phyloP scores from a whole-genome alignment of 2,113 vertebrate genomes.

The Indicator maculatus region DNA sequence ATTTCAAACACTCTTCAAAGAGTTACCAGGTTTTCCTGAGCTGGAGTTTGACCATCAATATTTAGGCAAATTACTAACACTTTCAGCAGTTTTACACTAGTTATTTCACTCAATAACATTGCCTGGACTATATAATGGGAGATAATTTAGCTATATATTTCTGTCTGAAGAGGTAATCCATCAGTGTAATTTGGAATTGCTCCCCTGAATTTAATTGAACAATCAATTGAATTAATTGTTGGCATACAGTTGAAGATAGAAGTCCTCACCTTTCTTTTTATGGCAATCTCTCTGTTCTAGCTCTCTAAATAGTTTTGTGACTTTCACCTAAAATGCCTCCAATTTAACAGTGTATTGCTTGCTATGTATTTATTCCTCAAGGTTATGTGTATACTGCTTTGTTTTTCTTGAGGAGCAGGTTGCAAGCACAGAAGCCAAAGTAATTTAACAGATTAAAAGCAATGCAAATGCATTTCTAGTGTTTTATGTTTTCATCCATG shows the following conservation, averaged over 20 bases:
- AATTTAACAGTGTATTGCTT: not conserved
- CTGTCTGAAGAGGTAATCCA: not conserved
- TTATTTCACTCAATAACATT: not conserved
- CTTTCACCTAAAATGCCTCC: not conserved
- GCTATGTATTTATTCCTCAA: not conserved
- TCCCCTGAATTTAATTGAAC: slow-evolving; percentile 8
- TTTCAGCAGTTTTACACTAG: not conserved
- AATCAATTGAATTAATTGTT: not conserved
- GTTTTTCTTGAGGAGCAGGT: not conserved
- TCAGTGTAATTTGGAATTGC: not conserved
- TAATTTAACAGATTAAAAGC: not conserved
- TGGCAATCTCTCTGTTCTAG: not conserved
- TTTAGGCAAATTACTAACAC: not conserved
- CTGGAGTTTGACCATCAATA: not conserved
- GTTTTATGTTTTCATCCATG: not conserved
- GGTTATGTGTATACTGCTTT: not conserved
- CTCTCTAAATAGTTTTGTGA: not conserved
- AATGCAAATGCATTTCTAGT: not conserved
- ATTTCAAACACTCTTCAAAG: not conserved
- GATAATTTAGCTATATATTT: not conserved
- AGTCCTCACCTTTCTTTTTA: not conserved
- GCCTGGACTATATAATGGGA: not conserved
- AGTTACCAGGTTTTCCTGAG: not conserved
- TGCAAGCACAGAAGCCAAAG: not conserved
- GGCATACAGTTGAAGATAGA: not conserved